A percentile compares a stretch with the other conserved stretches of the same genome.
phyloP scores from a whole-genome alignment of 1,140 invertebrate species.

The Drosophila guanche region DNA sequence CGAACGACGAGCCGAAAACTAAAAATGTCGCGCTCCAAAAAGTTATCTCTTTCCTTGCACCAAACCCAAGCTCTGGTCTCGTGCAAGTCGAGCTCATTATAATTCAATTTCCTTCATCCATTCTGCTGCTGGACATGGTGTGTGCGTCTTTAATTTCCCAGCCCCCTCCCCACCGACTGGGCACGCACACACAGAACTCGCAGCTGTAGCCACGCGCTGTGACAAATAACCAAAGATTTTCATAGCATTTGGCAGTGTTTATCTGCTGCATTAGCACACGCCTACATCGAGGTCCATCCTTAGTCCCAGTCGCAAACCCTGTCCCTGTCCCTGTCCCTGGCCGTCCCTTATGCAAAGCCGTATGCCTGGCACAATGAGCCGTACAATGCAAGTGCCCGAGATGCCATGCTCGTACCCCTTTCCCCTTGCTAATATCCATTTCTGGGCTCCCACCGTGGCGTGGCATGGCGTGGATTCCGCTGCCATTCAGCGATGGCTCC shows the following conservation, averaged over 20 bases:
- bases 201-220: constrained; percentile 19
- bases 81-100: constrained; percentile 39
- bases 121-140: constrained; percentile 10
- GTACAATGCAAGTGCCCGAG: constrained; percentile 49
- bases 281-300: constrained; percentile 8
- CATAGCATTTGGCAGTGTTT: constrained; percentile 68
- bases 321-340: background rate
- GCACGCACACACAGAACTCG: background rate
- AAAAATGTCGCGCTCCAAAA: constrained; percentile 60
- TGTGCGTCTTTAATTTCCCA: constrained; percentile 37
- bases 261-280: constrained; percentile 69
- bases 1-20: constrained; percentile 66
- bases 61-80: constrained; percentile 13
- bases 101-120: constrained; percentile 48
- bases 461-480: constrained; percentile 45
- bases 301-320: background rate
- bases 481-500: constrained; percentile 63
- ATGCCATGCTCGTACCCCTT: constrained; percentile 34
- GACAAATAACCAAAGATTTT: constrained; percentile 73
- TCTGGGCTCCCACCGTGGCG: constrained; percentile 6
- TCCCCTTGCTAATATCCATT: constrained; percentile 31
- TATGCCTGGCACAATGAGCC: constrained; percentile 24
- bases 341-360: constrained; percentile 7
- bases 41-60: constrained; percentile 56
- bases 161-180: background rate